These are phyloP conservation scores for Picus viridis DNA, from an alignment of 2,797 vertebrate species.

Conservation along the genomic window DNA sequence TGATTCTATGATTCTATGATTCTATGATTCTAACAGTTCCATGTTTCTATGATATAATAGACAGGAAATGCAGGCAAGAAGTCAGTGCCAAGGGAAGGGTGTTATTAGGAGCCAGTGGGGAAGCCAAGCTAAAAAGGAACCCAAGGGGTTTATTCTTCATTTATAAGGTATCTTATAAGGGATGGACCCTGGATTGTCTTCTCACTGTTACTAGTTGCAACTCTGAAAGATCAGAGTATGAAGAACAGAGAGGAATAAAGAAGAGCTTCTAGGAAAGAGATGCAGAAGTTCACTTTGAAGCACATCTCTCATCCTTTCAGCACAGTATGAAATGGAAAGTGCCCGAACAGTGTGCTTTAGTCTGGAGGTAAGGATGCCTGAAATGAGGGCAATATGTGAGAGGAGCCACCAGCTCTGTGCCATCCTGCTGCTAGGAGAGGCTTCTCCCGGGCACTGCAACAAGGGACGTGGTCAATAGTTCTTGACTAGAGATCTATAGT, in stretches of 20 bases:
- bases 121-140: conserved; percentile 13
- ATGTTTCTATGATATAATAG: neutral
- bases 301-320: neutral
- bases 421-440: neutral
- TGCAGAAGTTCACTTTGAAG: conserved; percentile 18
- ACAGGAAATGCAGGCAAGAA: neutral
- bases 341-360: neutral
- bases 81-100: neutral
- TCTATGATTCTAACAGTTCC: too few species aligned
- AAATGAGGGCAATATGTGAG: neutral
- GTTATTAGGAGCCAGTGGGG: neutral
- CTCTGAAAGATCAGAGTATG: neutral
- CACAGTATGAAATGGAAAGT: neutral
- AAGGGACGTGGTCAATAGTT: neutral
- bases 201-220: neutral
- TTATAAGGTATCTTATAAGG: conserved; percentile 36
- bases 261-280: conserved; percentile 3
- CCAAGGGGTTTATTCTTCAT: conserved; percentile 8
- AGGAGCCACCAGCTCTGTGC: neutral
- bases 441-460: neutral
- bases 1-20: too few species aligned
- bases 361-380: neutral
- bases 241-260: conserved; percentile 26
- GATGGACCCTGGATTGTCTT: neutral
- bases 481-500: neutral